Conservation (phyloP, 2,113 vertebrate genomes). For the Percopsis transmontana region DNA sequence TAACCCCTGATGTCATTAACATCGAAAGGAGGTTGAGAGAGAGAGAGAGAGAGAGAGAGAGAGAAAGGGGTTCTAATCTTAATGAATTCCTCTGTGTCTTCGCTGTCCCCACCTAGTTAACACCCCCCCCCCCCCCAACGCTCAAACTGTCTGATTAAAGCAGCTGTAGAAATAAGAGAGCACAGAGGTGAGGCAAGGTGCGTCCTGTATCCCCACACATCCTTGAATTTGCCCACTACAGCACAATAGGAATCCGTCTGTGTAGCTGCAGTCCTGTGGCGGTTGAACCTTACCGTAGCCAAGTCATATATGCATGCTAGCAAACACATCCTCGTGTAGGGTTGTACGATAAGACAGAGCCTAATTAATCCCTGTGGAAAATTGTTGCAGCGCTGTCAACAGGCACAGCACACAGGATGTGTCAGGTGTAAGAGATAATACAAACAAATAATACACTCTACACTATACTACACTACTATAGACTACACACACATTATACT, state of each 20-base stretch:
- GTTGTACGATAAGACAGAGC: no score
- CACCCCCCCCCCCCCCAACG: conserved; percentile 66
- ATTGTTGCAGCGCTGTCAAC: no score
- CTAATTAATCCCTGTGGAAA: no score
- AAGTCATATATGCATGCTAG: not conserved
- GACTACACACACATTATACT: no score
- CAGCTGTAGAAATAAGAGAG: conserved; percentile 60
- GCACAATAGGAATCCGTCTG: not conserved
- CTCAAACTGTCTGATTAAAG: conserved; percentile 96
- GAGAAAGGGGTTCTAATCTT: conserved; percentile 83
- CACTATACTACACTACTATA: no score
- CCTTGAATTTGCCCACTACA: not conserved
- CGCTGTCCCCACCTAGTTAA: conserved; percentile 81
- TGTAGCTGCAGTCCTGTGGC: not conserved
- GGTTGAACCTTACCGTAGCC: conserved; percentile 18
- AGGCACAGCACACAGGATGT: no score
- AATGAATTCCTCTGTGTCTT: conserved; percentile 96
- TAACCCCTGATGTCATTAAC: conserved; percentile 95
- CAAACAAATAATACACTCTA: no score
- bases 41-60: conserved; percentile 69
- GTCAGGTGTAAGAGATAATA: no score
- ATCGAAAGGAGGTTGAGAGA: conserved; percentile 72
- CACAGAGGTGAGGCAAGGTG: not conserved
- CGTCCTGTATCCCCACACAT: no score
- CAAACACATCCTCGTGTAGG: not conserved